Base-by-base conservation (phyloP, 2,888 invertebrate genomes). In the Rhogogaster chlorosoma region DNA sequence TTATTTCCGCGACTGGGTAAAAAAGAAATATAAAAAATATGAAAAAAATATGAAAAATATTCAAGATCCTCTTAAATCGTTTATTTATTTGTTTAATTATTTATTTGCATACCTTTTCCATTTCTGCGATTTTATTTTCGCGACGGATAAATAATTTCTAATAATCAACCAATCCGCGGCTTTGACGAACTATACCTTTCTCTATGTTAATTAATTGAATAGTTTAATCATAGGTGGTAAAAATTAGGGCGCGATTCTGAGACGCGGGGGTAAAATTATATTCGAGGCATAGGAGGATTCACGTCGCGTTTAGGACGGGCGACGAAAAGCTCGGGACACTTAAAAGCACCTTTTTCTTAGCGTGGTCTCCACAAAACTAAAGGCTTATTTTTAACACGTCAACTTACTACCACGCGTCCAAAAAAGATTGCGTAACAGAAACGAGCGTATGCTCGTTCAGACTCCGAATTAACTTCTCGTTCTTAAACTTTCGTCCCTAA, bases 381-480 rank as follows among this genome's bases (percentile, higher is more conserved):
- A 83, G 83, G 67, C 67, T 83, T 83, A 83, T 83, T 83, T 83
- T 83, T 83, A 83, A 64, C 83, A 83, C 83, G 83, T 83, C 83
- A 83, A 83, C 70, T 26, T 83, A 83, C 83, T 49, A 83, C 45
- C 83, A 83, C 75, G 75, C 77, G 77, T 77, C 38, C n/a, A 45
- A 61, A 45, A 61, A 36, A 61, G 26, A 80, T 80, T 49, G 22
- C 36, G 61, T 53, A 53, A 80, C 61, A 3, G 15, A 80, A 61
- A 80, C 80, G 12, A 22, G 38, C 57, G 32, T 57, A 57, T 61
- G 61, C 26, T 61, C 9, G 61, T 26, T 53, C 53, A 53, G 53
- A 53, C 61, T 61, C 61, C 61, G 61, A 42, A 86, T 86, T 83
- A 49, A 80, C 64, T 85, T 87, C 70, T 87, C 36, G 86, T 53